Percentiles rank a stretch among this genome's conserved stretches.
Conservation (phyloP, 2,797 vertebrate genomes). For the Notoglanidium macrostoma region DNA sequence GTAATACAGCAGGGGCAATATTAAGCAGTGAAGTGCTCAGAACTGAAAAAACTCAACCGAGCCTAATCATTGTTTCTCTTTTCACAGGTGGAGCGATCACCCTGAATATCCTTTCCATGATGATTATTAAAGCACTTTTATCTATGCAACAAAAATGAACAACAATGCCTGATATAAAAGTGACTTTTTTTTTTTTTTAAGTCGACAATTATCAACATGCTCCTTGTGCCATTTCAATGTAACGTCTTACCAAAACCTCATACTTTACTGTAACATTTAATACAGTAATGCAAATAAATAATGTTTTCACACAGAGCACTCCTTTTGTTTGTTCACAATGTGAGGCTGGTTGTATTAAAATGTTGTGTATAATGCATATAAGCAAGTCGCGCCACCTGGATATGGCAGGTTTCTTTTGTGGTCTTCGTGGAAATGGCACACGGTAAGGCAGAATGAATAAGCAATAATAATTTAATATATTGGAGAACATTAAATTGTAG, state of each 20-base stretch:
- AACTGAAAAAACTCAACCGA: neutral
- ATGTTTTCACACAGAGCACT: neutral
- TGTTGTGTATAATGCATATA: neutral
- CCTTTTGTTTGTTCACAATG: neutral
- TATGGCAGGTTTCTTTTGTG: neutral
- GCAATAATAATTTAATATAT: neutral
- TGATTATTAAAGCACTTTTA: constrained; percentile 65
- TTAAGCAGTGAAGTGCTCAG: neutral
- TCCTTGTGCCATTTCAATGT: neutral
- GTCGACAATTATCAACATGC: neutral
- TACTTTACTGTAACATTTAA: neutral
- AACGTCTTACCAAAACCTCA: neutral
- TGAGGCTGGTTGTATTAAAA: neutral
- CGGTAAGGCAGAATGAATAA: neutral
- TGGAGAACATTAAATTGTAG: neutral
- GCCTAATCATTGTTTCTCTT: constrained; percentile 17
- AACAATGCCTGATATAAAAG: neutral
- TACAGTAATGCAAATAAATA: neutral
- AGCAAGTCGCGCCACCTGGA: neutral
- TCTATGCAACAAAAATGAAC: neutral
- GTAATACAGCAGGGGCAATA: neutral
- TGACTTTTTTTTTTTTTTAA: neutral
- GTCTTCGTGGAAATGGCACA: neutral
- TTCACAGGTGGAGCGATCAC: constrained; percentile 77
- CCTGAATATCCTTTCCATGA: constrained; percentile 80